Conservation (phyloP, 1,140 invertebrate species). For the Streblospio benedicti region DNA sequence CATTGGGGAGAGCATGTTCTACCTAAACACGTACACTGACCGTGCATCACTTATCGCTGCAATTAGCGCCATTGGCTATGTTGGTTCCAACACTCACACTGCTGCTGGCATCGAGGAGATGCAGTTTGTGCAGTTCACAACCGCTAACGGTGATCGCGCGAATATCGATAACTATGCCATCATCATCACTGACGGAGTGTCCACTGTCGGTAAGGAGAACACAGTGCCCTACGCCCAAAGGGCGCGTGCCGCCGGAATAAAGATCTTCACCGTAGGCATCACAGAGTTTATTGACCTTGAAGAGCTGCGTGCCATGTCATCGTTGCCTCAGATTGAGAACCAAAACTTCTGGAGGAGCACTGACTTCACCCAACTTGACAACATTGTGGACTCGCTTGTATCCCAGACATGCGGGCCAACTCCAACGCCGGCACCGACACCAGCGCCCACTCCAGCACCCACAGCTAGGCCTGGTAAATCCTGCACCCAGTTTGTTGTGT, state of each 20-base stretch:
- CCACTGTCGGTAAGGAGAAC: background rate
- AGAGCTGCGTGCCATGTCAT: slow-evolving; percentile 12
- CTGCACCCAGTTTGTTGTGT: no score
- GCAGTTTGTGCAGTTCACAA: slow-evolving; percentile 11
- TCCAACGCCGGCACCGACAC: no score
- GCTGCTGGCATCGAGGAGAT: background rate
- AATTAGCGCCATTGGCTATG: background rate
- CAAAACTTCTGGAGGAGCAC: slow-evolving; percentile 7
- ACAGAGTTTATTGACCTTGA: background rate
- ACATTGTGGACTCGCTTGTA: background rate
- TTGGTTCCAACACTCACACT: slow-evolving; percentile 1
- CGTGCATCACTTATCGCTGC: background rate
- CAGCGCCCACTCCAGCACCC: no score
- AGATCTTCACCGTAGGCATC: background rate
- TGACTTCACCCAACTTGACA: background rate
- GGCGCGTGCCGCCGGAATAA: background rate
- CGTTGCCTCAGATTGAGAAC: slow-evolving; percentile 7
- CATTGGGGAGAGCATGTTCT: background rate
- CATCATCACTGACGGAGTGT: slow-evolving; percentile 5
- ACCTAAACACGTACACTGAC: slow-evolving; percentile 8
- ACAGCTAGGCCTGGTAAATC: no score
- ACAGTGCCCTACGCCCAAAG: background rate
- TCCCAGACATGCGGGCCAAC: background rate
- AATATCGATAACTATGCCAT: slow-evolving; percentile 4
- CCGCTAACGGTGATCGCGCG: slow-evolving; percentile 1